These are phyloP conservation scores for Lasioglossum villosulum DNA, from an alignment of 2,888 invertebrate species.

Conservation along the genomic window DNA sequence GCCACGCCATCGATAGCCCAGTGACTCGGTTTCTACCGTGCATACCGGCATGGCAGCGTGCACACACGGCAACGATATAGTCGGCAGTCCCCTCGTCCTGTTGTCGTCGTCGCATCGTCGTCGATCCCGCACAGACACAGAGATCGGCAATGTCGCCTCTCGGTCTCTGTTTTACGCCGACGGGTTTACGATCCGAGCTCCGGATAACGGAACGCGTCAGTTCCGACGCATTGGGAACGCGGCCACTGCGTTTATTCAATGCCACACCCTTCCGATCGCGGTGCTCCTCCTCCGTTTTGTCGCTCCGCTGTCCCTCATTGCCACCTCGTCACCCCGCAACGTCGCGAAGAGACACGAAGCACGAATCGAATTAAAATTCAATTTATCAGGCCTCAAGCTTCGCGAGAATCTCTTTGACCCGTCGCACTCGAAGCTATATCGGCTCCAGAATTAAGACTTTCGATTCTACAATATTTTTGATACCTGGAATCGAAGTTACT, in stretches of 20 bases:
- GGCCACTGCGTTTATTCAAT: conserved; percentile 29
- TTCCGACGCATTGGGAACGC: conserved; percentile 9
- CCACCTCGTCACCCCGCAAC: neutral
- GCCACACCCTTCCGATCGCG: conserved; percentile 38
- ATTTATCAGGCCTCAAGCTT: neutral
- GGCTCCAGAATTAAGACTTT: too few species aligned
- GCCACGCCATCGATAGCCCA: conserved; percentile 69
- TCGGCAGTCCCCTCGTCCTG: neutral
- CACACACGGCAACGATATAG: neutral
- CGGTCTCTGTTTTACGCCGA: conserved; percentile 19
- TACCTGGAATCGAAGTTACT: too few species aligned
- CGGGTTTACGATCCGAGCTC: conserved; percentile 4
- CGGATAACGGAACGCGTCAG: conserved; percentile 30
- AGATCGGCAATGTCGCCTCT: conserved; percentile 4
- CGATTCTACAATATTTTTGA: neutral
- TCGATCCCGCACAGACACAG: conserved; percentile 1
- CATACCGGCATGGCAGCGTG: conserved; percentile 35
- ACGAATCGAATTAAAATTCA: neutral
- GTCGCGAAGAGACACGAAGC: neutral
- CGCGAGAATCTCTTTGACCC: neutral
- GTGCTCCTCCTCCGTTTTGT: neutral
- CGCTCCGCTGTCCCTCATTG: neutral
- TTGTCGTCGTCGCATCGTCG: conserved; percentile 18
- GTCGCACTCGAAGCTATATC: too few species aligned
- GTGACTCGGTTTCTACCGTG: conserved; percentile 69